These are phyloP conservation scores for Colius striatus DNA, from an alignment of 2,113 vertebrate genomes.

Conservation along the genomic window DNA sequence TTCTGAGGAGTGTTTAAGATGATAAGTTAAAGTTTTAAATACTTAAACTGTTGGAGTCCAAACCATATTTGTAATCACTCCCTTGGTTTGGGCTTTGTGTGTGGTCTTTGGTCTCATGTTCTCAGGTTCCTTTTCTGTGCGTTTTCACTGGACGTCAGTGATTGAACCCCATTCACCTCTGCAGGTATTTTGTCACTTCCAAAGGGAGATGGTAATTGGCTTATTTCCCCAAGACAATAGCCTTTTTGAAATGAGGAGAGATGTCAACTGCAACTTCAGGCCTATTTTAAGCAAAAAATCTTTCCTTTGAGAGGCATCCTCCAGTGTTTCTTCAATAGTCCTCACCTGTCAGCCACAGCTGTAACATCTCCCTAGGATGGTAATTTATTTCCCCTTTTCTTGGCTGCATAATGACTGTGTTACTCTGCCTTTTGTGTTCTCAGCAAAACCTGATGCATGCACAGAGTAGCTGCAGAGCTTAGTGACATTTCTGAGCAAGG, in stretches of 20 bases:
- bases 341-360: neutral
- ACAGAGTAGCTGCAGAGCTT: neutral
- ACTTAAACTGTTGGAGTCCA: neutral
- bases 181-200: neutral
- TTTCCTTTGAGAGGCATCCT: neutral
- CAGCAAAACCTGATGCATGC: neutral
- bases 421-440: neutral
- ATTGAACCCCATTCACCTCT: neutral
- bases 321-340: neutral
- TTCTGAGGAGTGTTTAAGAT: neutral
- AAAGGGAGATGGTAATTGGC: neutral
- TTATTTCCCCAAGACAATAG: neutral
- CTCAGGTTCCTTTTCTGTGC: neutral
- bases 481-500: neutral
- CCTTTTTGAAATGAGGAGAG: neutral
- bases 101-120: neutral
- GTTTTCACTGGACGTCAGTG: neutral
- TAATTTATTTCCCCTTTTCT: conserved; percentile 24
- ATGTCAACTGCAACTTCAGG: neutral
- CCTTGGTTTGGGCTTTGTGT: neutral
- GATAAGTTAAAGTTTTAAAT: neutral
- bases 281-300: neutral
- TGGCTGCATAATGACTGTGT: neutral
- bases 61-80: neutral
- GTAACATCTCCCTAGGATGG: neutral